phyloP scores from a whole-genome alignment of 2,797 vertebrate genomes.

The Lates japonicus region DNA sequence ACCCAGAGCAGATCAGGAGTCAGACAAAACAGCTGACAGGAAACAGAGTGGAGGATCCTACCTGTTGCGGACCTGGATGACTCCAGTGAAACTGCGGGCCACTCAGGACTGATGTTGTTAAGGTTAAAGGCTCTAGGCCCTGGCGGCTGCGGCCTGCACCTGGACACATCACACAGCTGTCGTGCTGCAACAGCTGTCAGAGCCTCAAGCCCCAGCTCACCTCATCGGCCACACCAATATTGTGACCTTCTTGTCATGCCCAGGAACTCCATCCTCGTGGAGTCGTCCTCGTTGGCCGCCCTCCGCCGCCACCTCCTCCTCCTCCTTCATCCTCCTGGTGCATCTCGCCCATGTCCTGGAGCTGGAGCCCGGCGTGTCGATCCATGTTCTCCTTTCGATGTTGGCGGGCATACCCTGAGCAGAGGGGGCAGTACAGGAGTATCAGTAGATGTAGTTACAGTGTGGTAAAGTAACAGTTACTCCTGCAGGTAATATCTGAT shows the following conservation, averaged over 20 bases:
- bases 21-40: conserved; percentile 7
- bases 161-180: conserved; percentile 64
- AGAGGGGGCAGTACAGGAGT: no score
- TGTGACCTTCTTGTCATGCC: conserved; percentile 97
- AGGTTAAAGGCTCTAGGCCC: conserved; percentile 94
- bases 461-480: no score
- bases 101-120: conserved; percentile 96
- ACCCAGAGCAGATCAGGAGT: background rate
- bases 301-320: conserved; percentile 89
- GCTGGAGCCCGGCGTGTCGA: conserved; percentile 97
- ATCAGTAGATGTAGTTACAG: no score
- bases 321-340: conserved; percentile 96
- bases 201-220: conserved; percentile 76
- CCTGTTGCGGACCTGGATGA: conserved; percentile 96
- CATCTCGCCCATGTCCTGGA: conserved; percentile 98
- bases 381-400: conserved; percentile 99
- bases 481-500: no score
- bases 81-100: conserved; percentile 97
- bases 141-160: conserved; percentile 97
- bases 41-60: conserved; percentile 68
- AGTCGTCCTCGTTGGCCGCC: conserved; percentile 87
- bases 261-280: conserved; percentile 93
- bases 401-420: conserved; percentile 93
- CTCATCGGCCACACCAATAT: conserved; percentile 96
- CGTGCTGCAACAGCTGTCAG: no score